phyloP scores from a whole-genome alignment of 2,888 invertebrate species.

The Nymphalis urticae region DNA sequence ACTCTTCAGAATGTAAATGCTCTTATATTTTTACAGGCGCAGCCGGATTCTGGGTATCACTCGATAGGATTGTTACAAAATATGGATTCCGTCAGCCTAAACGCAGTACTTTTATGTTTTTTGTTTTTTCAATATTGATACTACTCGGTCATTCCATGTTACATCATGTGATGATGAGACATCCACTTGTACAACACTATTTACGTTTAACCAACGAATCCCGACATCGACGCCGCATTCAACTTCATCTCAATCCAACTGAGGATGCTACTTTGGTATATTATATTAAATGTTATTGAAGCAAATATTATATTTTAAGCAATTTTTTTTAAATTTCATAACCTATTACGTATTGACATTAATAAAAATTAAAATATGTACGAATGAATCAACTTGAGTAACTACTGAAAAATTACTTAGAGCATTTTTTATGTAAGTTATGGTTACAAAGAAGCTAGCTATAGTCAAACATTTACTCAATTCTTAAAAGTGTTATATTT shows the following conservation, averaged over 20 bases:
- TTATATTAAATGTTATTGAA: neutral
- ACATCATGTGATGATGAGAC: conserved; percentile 88
- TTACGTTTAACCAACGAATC: conserved; percentile 87
- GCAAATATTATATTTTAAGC: neutral
- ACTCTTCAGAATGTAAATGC: neutral
- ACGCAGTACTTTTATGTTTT: conserved; percentile 93
- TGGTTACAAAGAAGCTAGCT: too few relatives aligned
- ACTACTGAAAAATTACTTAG: too few relatives aligned
- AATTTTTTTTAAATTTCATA: too few relatives aligned
- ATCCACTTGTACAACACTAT: conserved; percentile 92
- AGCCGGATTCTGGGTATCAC: conserved; percentile 93
- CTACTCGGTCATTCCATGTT: conserved; percentile 89
- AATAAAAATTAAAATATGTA: too few relatives aligned
- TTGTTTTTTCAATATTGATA: conserved; percentile 88
- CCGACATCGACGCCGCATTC: conserved; percentile 88
- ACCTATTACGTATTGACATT: too few relatives aligned
- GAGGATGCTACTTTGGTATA: conserved; percentile 90
- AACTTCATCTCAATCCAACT: conserved; percentile 89
- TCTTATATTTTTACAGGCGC: conserved; percentile 81
- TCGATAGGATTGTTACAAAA: conserved; percentile 92
- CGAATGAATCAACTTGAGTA: too few relatives aligned
- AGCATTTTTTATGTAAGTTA: too few relatives aligned
- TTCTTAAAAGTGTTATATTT: neutral
- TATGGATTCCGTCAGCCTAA: conserved; percentile 88
- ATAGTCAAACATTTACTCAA: too few relatives aligned